Conservation (phyloP, 2,888 invertebrate genomes). For the Plebejus melissa region DNA sequence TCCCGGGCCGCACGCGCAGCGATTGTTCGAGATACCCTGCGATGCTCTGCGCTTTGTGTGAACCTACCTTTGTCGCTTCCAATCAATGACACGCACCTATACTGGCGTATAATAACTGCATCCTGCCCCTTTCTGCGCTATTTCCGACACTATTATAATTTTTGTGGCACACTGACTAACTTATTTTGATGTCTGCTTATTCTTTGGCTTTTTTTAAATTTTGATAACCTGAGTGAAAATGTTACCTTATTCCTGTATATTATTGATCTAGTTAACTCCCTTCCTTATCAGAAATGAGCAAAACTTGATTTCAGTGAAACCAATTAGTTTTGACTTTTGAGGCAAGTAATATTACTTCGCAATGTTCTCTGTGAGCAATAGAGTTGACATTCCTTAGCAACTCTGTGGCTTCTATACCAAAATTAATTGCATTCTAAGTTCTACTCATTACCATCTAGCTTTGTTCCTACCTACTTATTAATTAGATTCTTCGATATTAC, state of each 20-base stretch:
- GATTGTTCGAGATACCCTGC: conserved; percentile 69
- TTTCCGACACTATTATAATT: conserved; percentile 44
- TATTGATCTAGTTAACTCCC: neutral
- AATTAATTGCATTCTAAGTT: conserved; percentile 21
- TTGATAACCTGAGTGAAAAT: neutral
- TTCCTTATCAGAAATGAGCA: neutral
- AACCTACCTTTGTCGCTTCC: conserved; percentile 60
- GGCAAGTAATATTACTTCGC: conserved; percentile 14
- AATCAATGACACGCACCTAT: conserved; percentile 61
- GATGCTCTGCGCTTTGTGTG: conserved; percentile 65
- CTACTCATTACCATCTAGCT: neutral
- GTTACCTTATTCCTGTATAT: neutral
- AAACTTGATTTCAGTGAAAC: neutral
- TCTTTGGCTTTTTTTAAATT: neutral
- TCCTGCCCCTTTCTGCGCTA: conserved; percentile 55
- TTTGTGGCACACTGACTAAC: neutral
- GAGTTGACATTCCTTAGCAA: neutral
- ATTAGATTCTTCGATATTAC: neutral
- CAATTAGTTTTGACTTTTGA: conserved; percentile 14
- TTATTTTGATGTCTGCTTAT: neutral
- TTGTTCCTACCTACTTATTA: neutral
- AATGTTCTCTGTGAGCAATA: neutral
- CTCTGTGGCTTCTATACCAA: conserved; percentile 12
- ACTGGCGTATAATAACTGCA: conserved; percentile 58
- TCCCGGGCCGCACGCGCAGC: conserved; percentile 68